phyloP scores from a whole-genome alignment of 2,888 invertebrate species.

The Volucella zonaria region DNA sequence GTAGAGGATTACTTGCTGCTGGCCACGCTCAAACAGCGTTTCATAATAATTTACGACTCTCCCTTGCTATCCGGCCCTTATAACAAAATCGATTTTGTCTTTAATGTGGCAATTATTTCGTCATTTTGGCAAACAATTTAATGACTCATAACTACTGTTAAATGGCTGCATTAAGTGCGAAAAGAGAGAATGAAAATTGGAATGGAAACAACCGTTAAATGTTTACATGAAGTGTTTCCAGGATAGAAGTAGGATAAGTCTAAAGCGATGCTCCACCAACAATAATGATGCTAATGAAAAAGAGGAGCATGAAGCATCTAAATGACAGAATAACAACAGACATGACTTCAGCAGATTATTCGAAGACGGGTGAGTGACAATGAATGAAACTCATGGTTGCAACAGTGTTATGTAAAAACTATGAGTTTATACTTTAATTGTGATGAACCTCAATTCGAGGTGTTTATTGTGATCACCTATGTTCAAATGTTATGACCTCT shows the following conservation, averaged over 20 bases:
- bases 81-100: constrained; percentile 63
- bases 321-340: constrained; percentile 56
- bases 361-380: constrained; percentile 51
- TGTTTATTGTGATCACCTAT: constrained; percentile 24
- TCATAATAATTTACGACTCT: constrained; percentile 48
- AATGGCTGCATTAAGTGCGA: constrained; percentile 57
- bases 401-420: not conserved
- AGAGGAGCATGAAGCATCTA: constrained; percentile 39
- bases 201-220: constrained; percentile 67
- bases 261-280: constrained; percentile 37
- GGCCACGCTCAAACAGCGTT: constrained; percentile 36
- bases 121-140: constrained; percentile 69
- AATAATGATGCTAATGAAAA: constrained; percentile 58
- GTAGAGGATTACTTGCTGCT: constrained; percentile 22
- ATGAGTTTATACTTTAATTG: not conserved
- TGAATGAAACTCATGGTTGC: constrained; percentile 32
- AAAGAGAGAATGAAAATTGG: constrained; percentile 61
- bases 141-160: constrained; percentile 70
- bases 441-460: constrained; percentile 25
- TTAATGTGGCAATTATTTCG: constrained; percentile 68
- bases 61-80: constrained; percentile 23
- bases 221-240: constrained; percentile 47
- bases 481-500: constrained; percentile 25
- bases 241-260: constrained; percentile 29
- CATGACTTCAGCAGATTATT: constrained; percentile 50